Percentiles rank a stretch among this genome's conserved stretches.
Conservation (phyloP, 2,113 vertebrate species). For the Entomyzon cyanotis region DNA sequence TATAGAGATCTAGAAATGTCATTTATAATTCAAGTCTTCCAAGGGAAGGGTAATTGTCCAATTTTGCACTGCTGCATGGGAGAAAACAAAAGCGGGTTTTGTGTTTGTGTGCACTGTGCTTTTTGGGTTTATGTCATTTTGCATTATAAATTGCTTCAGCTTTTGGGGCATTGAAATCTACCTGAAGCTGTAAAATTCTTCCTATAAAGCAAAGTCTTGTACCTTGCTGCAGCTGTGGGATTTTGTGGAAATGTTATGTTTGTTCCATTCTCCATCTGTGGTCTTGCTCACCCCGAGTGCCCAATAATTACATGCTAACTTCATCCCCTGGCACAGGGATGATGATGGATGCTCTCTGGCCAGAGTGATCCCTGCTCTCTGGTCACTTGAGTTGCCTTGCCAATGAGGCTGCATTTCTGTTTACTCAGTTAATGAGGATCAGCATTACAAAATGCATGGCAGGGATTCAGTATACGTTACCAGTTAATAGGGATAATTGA, state of each 20-base stretch:
- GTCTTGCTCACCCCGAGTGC: background rate
- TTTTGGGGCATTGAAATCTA: background rate
- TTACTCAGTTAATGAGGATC: conserved; percentile 50
- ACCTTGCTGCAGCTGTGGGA: background rate
- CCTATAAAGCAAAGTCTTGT: background rate
- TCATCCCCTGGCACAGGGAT: background rate
- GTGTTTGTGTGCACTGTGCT: background rate
- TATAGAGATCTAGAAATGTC: background rate
- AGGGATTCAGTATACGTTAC: conserved; percentile 21
- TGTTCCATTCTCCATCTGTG: background rate
- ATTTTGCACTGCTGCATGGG: background rate
- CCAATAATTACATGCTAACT: background rate
- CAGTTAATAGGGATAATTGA: conserved; percentile 57
- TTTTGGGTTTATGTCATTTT: background rate
- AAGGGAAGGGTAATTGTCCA: background rate
- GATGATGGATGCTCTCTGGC: background rate
- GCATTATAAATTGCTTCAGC: background rate
- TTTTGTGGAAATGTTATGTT: background rate
- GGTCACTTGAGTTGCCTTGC: background rate
- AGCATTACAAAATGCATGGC: background rate
- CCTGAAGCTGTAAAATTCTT: background rate
- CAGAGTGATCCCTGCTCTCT: background rate
- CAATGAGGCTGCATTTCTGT: conserved; percentile 31
- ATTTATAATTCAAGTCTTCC: conserved; percentile 31
- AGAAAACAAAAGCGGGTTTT: background rate